phyloP scores from a whole-genome alignment of 2,888 invertebrate species.

The Panopea generosa region DNA sequence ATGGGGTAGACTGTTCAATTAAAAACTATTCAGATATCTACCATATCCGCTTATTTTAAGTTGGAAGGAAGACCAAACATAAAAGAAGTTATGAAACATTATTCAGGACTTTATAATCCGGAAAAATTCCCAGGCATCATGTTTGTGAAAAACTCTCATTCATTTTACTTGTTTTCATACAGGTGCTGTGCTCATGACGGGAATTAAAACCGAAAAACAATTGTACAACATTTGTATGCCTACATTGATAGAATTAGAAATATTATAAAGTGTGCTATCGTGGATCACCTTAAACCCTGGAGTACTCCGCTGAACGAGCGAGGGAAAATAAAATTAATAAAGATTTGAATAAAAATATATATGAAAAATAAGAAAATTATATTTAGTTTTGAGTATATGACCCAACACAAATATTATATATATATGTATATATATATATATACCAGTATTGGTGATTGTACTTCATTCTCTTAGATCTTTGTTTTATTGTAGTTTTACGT shows the following conservation, averaged over 20 bases:
- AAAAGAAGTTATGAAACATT: neutral
- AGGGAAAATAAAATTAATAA: neutral
- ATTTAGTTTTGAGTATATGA: too few relatives aligned
- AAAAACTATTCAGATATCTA: neutral
- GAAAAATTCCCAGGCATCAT: conserved; percentile 10
- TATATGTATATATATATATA: too few relatives aligned
- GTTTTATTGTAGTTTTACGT: too few relatives aligned
- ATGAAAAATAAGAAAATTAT: too few relatives aligned
- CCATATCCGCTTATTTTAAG: conserved; percentile 20
- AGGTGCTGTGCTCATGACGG: conserved; percentile 7
- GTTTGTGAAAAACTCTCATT: conserved; percentile 4
- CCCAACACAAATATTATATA: too few relatives aligned
- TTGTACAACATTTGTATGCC: neutral
- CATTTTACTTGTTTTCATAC: conserved; percentile 25
- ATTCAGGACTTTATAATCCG: conserved; percentile 16
- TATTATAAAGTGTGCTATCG: conserved; percentile 7
- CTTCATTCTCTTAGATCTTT: too few relatives aligned
- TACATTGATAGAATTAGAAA: conserved; percentile 3
- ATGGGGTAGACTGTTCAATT: conserved; percentile 10
- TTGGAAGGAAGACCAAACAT: conserved; percentile 7
- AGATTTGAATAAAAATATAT: too few relatives aligned
- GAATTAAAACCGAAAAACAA: conserved; percentile 5
- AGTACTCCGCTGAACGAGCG: neutral
- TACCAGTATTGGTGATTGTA: too few relatives aligned
- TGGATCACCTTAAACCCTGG: neutral